Percentiles rank a stretch among this genome's conserved stretches.
phyloP scores from a whole-genome alignment of 2,113 vertebrate species.

The Podiceps cristatus region DNA sequence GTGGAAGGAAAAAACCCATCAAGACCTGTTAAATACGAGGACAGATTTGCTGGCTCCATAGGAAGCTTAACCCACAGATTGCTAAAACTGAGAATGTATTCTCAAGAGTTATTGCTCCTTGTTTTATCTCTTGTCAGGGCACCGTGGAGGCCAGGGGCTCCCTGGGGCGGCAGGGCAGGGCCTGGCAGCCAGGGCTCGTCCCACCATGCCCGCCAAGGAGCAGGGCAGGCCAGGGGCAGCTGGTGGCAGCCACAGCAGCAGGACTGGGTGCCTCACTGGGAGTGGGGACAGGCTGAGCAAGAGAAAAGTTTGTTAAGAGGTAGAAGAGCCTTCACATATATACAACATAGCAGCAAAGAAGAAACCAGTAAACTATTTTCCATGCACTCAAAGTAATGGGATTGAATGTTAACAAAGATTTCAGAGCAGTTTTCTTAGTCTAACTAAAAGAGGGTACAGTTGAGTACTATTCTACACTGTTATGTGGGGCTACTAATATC shows the following conservation, averaged over 20 bases:
- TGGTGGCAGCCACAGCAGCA: neutral
- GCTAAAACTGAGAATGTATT: neutral
- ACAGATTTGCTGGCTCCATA: neutral
- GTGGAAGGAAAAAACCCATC: neutral
- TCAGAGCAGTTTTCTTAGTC: neutral
- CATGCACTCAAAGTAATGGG: neutral
- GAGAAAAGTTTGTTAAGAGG: neutral
- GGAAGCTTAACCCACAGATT: neutral
- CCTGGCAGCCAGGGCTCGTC: neutral
- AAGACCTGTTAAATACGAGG: neutral
- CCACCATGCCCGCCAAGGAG: neutral
- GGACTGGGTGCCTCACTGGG: neutral
- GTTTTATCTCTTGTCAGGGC: neutral
- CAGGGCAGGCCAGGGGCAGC: neutral
- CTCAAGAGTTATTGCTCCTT: neutral
- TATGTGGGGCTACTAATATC: neutral
- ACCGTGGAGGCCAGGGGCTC: accelerated
- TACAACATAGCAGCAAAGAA: neutral
- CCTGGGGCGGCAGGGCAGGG: neutral
- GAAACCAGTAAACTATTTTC: neutral
- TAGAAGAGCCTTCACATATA: neutral
- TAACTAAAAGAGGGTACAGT: too few relatives aligned
- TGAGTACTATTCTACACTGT: accelerated
- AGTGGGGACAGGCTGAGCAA: neutral
- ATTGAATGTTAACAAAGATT: neutral